These are phyloP conservation scores for Macrocentrus cingulum DNA, from an alignment of 1,140 invertebrate species.

Conservation along the genomic window DNA sequence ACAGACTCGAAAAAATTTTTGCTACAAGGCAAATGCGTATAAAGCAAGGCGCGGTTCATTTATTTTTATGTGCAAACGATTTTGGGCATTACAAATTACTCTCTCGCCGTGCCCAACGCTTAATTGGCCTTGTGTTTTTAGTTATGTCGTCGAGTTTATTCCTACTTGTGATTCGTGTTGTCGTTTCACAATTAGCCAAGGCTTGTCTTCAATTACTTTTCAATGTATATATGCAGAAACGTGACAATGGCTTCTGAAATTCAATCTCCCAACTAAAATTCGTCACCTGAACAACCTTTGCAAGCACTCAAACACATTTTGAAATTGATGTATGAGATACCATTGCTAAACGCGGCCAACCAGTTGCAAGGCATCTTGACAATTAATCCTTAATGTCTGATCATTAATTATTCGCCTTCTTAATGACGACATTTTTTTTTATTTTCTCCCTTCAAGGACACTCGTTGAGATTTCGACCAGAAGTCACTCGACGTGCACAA, in stretches of 20 bases:
- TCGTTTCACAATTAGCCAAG: constrained; percentile 46
- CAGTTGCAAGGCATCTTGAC: constrained; percentile 27
- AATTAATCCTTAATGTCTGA: constrained; percentile 22
- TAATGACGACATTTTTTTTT: not conserved
- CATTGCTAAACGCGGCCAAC: too few species aligned
- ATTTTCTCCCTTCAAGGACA: constrained; percentile 11
- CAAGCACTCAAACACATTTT: too few species aligned
- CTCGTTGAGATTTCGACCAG: not conserved
- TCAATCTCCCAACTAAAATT: constrained; percentile 20
- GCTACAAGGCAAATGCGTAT: too few species aligned
- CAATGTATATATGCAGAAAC: not conserved
- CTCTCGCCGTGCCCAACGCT: constrained; percentile 32
- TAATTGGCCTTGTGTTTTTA: constrained; percentile 38
- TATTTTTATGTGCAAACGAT: too few species aligned
- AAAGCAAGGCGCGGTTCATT: too few species aligned
- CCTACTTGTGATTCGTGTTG: constrained; percentile 34
- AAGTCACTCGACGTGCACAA: too few species aligned
- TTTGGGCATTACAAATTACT: too few species aligned
- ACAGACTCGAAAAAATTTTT: too few species aligned
- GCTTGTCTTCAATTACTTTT: constrained; percentile 11
- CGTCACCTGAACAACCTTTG: too few species aligned
- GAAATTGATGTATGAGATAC: too few species aligned
- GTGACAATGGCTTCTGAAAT: constrained; percentile 5
- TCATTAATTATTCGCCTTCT: constrained; percentile 20
- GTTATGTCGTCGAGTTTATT: constrained; percentile 39